Evolutionary conservation across 2,797 vertebrate genomes (phyloP), one percentile per base, ranked within the genome.

Genomic region (Apogon talboti): DNA sequence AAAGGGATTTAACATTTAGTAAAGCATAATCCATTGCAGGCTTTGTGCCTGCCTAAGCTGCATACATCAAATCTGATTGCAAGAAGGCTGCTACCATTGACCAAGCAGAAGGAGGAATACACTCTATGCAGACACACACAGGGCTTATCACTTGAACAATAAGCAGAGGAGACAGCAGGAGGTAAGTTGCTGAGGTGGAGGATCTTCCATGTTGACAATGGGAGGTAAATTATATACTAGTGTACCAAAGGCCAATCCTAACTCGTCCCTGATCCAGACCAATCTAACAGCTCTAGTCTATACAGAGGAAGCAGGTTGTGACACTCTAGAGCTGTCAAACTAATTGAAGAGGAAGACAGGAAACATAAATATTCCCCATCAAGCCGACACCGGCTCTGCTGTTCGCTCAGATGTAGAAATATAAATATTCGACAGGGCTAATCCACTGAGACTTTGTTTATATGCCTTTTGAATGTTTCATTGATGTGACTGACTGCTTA

Each of bases 1-100:
- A 93, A 94, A 89, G 80, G 90, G 93, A 93, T 94, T 95, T 92
- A 92, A 91, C 91, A 92, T 92, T 91, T 93, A 92, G 92, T 86
- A 84, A 90, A 80, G 85, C 89, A 92, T 93, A 94, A 94, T 94
- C 92, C 91, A 88, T 74, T 11, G 81, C 70, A 77, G 88, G 92
- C 89, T 93, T 92, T 93, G 91, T 92, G 92, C 78, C 89, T 89
- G 82, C 74, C 86, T 92, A 93, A 93, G 89, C 91, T 81, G 84
- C 80, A 76, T 82, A 76, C 86, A 93, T 91, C 84, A 91, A 93
- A 94, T 93, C 92, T 93, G 92, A 94, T 92, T 91, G 91, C 89
- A 87, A 84, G 84, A 89, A 85, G 87, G 79, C 88, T 82, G 82
- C 84, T 86, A 83, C 74, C 78, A 89, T 65, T 87, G 87, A 91